Evolutionary conservation across 2,113 vertebrate species (phyloP).

Genomic region (Siniperca knerii): DNA sequence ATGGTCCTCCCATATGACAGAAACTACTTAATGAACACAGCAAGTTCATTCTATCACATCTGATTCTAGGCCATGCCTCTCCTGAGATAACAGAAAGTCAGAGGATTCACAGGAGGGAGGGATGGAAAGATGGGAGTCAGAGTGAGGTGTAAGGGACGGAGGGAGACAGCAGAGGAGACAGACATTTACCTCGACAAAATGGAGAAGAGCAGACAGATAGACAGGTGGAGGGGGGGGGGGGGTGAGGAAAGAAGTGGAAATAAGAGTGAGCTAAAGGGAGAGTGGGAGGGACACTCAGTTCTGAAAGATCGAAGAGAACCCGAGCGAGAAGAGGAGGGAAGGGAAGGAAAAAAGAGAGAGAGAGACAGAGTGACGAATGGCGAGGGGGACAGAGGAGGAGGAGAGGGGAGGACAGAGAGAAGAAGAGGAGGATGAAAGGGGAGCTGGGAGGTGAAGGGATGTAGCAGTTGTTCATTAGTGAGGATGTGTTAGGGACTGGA

Average conservation of each 20-base stretch:
- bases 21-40: neutral
- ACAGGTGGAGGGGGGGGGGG: conserved; percentile 41
- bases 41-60: conserved; percentile 46
- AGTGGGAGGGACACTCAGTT: conserved; percentile 59
- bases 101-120: conserved; percentile 33
- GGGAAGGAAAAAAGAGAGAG: neutral
- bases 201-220: conserved; percentile 45
- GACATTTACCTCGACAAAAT: conserved; percentile 32
- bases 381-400: conserved; percentile 26
- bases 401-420: conserved; percentile 36
- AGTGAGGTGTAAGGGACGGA: conserved; percentile 31
- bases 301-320: conserved; percentile 58
- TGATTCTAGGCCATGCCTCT: conserved; percentile 50
- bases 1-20: neutral
- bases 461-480: conserved; percentile 70
- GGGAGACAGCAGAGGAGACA: conserved; percentile 23
- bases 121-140: conserved; percentile 41
- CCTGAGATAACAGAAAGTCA: conserved; percentile 45
- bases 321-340: conserved; percentile 24
- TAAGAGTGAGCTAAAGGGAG: conserved; percentile 63
- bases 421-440: conserved; percentile 35
- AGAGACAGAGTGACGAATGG: conserved; percentile 39
- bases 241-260: conserved; percentile 55
- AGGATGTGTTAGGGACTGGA: conserved; percentile 61
- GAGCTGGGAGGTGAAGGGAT: conserved; percentile 34